phyloP scores from a whole-genome alignment of 2,113 vertebrate genomes.

The Boleophthalmus pectinirostris region DNA sequence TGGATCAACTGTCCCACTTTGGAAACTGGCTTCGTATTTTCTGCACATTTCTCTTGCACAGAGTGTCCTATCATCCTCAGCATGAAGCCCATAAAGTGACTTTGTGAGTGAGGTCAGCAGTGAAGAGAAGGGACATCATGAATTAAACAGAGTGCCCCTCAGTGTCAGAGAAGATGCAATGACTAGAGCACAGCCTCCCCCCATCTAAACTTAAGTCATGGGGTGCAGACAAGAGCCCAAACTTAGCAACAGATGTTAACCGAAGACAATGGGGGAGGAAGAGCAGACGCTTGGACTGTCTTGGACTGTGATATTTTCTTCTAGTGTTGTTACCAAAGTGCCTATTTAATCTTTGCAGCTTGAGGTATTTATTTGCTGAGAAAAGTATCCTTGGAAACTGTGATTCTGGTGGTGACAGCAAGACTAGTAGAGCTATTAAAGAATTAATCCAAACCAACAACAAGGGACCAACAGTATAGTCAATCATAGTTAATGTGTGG shows the following conservation, averaged over 20 bases:
- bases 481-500: no score
- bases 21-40: conserved; percentile 37
- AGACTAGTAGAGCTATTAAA: background rate
- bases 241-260: conserved; percentile 32
- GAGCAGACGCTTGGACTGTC: conserved; percentile 1
- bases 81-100: conserved; percentile 20
- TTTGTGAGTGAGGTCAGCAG: conserved; percentile 26
- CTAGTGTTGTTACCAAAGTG: conserved; percentile 50
- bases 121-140: conserved; percentile 36
- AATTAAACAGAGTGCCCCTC: conserved; percentile 42
- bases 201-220: conserved; percentile 26
- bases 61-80: conserved; percentile 1
- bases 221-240: conserved; percentile 30
- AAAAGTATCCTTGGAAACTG: conserved; percentile 69
- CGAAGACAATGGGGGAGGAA: conserved; percentile 9
- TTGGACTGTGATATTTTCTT: conserved; percentile 35
- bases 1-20: conserved; percentile 47
- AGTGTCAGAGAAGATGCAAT: conserved; percentile 4
- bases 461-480: background rate
- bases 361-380: conserved; percentile 43
- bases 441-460: background rate
- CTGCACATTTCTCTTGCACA: conserved; percentile 14
- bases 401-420: conserved; percentile 47
- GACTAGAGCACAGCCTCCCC: background rate
- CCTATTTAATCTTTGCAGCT: conserved; percentile 24